Evolutionary conservation across 2,113 vertebrate species (phyloP).

Genomic region (Hystrix cristata): DNA sequence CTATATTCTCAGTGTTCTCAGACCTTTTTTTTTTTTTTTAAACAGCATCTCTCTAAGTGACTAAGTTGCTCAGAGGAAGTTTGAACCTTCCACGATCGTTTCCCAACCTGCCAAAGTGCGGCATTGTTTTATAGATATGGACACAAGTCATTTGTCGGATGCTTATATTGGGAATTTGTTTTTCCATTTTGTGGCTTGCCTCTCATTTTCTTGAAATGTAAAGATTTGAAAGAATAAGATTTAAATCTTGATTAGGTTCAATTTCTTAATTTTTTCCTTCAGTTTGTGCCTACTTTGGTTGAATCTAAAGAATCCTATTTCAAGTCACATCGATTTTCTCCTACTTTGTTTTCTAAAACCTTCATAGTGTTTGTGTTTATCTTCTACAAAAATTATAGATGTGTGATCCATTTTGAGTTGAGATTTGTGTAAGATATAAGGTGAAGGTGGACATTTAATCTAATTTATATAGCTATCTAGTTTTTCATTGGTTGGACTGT

Average conservation of each 20-base stretch:
- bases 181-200: not conserved
- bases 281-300: not conserved
- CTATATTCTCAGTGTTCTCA: not conserved
- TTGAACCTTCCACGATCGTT: no score
- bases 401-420: not conserved
- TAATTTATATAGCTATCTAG: not conserved
- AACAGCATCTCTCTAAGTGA: not conserved
- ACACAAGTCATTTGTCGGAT: not conserved
- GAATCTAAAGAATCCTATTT: not conserved
- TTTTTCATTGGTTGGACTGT: not conserved
- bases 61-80: not conserved
- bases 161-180: not conserved
- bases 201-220: not conserved
- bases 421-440: not conserved
- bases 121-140: not conserved
- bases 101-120: not conserved
- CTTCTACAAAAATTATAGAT: not conserved
- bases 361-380: not conserved
- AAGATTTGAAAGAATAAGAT: not conserved
- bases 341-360: not conserved
- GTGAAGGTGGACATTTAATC: not conserved
- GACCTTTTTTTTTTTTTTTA: not conserved
- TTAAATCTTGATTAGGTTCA: not conserved
- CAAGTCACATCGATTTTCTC: not conserved
- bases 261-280: not conserved